These are phyloP conservation scores for Tachycineta bicolor DNA, from an alignment of 2,113 vertebrate genomes.

Conservation along the genomic window DNA sequence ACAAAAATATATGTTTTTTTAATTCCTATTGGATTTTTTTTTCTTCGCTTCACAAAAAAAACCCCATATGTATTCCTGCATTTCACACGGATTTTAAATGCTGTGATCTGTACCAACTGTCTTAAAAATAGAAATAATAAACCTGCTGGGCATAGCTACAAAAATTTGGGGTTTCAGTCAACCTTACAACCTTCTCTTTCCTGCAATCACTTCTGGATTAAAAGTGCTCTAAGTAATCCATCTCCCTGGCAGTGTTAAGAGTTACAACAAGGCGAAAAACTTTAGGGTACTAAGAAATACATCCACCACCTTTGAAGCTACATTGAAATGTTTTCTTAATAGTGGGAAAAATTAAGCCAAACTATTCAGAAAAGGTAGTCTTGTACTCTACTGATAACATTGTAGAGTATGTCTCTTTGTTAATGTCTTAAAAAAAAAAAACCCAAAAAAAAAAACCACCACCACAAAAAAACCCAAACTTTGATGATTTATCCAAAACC, in stretches of 20 bases:
- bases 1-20: not conserved
- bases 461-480: too few relatives aligned
- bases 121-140: not conserved
- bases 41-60: not conserved
- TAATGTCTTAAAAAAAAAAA: not conserved
- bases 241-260: not conserved
- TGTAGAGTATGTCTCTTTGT: not conserved
- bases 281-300: not conserved
- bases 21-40: not conserved
- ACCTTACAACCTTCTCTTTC: not conserved
- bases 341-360: not conserved
- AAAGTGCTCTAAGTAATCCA: not conserved
- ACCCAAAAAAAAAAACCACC: too few relatives aligned
- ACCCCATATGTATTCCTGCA: not conserved
- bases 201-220: not conserved
- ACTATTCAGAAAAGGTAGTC: not conserved
- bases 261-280: not conserved
- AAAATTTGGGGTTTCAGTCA: not conserved
- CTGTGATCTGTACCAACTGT: not conserved
- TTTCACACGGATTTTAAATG: not conserved
- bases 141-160: not conserved
- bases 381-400: not conserved
- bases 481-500: not conserved
- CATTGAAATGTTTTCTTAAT: not conserved
- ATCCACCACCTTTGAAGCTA: not conserved